These are phyloP conservation scores for Thecophora atra DNA, from an alignment of 2,888 invertebrate species.

Conservation along the genomic window DNA sequence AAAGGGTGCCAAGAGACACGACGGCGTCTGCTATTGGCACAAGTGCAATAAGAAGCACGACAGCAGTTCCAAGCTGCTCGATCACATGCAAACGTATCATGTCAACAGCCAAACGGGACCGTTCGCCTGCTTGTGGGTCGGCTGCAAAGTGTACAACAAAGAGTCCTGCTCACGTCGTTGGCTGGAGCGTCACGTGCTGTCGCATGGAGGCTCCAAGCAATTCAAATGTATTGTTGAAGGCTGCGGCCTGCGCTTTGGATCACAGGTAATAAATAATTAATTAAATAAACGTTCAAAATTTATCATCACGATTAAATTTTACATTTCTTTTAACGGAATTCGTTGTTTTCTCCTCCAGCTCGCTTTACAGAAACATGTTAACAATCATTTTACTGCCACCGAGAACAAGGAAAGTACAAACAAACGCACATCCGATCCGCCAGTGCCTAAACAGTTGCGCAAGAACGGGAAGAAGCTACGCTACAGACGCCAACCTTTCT, in stretches of 20 bases:
- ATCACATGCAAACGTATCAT: constrained; percentile 87
- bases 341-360: constrained; percentile 51
- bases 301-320: constrained; percentile 23
- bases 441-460: constrained; percentile 80
- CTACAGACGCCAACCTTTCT: constrained; percentile 87
- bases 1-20: constrained; percentile 65
- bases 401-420: constrained; percentile 67
- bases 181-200: constrained; percentile 91
- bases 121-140: constrained; percentile 91
- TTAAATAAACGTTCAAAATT: not conserved
- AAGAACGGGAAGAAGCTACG: constrained; percentile 89
- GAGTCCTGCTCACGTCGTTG: constrained; percentile 92
- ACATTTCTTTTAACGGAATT: not conserved
- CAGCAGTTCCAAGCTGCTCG: constrained; percentile 81
- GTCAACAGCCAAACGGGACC: constrained; percentile 87
- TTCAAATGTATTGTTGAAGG: constrained; percentile 96
- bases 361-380: constrained; percentile 90
- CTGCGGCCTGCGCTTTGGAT: constrained; percentile 87
- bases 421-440: constrained; percentile 79
- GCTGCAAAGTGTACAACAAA: constrained; percentile 93
- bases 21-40: constrained; percentile 80
- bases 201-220: constrained; percentile 92
- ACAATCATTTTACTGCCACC: constrained; percentile 83
- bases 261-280: constrained; percentile 74
- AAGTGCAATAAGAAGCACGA: constrained; percentile 83